Evolutionary conservation across 2,888 invertebrate genomes (phyloP).

Genomic region (Geotrupes spiniger): DNA sequence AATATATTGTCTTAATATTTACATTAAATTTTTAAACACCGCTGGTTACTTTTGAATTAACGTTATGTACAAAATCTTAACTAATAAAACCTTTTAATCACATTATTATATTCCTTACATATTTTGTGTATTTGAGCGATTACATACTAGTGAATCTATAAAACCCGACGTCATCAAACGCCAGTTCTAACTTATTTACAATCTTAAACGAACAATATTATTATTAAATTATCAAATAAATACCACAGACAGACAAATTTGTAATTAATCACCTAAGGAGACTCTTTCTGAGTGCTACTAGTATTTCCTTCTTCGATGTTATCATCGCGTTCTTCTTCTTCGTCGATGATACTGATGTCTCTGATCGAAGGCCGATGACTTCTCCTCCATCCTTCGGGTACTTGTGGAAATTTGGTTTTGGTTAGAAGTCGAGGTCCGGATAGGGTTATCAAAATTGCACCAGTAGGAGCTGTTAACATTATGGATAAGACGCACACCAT

Average conservation of each 20-base stretch:
- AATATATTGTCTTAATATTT: too few species aligned
- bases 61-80: too few species aligned
- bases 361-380: constrained; percentile 80
- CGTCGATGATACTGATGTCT: constrained; percentile 83
- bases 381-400: constrained; percentile 76
- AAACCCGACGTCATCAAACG: too few species aligned
- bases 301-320: constrained; percentile 10
- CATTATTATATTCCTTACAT: too few species aligned
- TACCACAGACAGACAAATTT: background rate
- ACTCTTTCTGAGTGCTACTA: constrained; percentile 14
- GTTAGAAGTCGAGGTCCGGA: constrained; percentile 74
- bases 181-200: too few species aligned
- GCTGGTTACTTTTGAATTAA: too few species aligned
- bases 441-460: constrained; percentile 79
- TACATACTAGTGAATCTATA: too few species aligned
- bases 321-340: constrained; percentile 61
- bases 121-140: too few species aligned
- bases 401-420: constrained; percentile 68
- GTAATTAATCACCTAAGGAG: constrained; percentile 5
- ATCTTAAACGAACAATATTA: too few species aligned
- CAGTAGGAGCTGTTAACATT: constrained; percentile 79
- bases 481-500: constrained; percentile 79
- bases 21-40: too few species aligned
- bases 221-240: background rate
- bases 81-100: too few species aligned